A percentile compares a stretch with the other conserved stretches of the same genome.
phyloP scores from a whole-genome alignment of 1,140 invertebrate genomes.

The Cydia amplana region DNA sequence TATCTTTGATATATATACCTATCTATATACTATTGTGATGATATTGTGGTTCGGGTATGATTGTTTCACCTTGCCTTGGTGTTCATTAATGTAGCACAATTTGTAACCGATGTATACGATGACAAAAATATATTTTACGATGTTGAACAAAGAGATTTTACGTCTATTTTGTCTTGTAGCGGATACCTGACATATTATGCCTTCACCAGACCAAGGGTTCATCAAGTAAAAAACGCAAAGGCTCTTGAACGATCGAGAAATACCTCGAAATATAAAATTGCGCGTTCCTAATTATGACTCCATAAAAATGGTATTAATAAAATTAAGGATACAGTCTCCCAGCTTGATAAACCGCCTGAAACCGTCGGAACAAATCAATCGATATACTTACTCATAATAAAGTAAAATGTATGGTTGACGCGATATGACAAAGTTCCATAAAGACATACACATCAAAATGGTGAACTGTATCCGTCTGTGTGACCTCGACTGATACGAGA shows the following conservation, averaged over 20 bases:
- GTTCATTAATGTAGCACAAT: slow-evolving; percentile 77
- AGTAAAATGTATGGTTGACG: not conserved
- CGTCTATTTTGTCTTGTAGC: slow-evolving; percentile 69
- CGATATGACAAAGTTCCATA: not conserved
- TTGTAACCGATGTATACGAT: slow-evolving; percentile 79
- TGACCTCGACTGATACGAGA: slow-evolving; percentile 30
- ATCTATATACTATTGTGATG: slow-evolving; percentile 54
- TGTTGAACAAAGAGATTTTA: slow-evolving; percentile 76
- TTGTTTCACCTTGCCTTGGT: slow-evolving; percentile 76
- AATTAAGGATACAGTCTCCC: not conserved
- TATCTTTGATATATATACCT: slow-evolving; percentile 75
- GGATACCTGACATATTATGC: slow-evolving; percentile 67
- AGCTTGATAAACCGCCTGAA: not conserved
- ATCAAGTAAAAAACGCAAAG: slow-evolving; percentile 43
- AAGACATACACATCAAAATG: not conserved
- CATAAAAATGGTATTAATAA: slow-evolving; percentile 12
- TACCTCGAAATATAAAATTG: not conserved
- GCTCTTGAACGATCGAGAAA: not conserved
- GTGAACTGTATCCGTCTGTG: not conserved
- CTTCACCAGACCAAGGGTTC: slow-evolving; percentile 64
- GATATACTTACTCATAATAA: not conserved
- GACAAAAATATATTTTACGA: slow-evolving; percentile 77
- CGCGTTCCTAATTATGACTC: slow-evolving; percentile 15
- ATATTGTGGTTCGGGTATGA: slow-evolving; percentile 59
- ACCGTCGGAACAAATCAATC: not conserved